Evolutionary conservation across 2,113 vertebrate genomes (phyloP), one percentile per base, ranked within the genome.

Genomic region (Pithys albifrons): DNA sequence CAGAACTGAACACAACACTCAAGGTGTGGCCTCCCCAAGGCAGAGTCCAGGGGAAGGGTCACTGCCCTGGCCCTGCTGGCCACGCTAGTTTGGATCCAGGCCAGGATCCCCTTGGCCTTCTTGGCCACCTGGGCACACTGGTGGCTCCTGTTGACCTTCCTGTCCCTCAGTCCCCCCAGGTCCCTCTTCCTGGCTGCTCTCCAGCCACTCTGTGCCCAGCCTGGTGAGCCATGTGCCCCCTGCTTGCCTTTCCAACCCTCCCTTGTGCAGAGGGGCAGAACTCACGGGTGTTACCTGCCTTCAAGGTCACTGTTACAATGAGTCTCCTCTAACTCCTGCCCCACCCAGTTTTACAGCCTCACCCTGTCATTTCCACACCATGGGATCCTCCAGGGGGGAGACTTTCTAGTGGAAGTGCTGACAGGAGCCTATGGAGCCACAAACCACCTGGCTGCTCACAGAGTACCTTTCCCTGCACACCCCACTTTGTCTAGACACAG

Each of bases 391-490:
- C 41, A 8, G 24, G 41, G 41, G 69, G 33, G 28, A 46, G 7
- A 4, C 19, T 9, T 54, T 13, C 35, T 0, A 4, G 0, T 19
- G 48, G 10, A 46, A 37, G 16, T 1, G 27, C 66, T 70, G 74
- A 65, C 66, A 73, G 10, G 16, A 4, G 4, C 19, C 64, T 41
- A 19, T 1, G 0, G 12, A 18, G 54, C 41, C 49, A 0, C 54
- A 35, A 16, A 23, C 41, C 7, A 25, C 14, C 9, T 0, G 1
- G 39, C 59, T 15, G 71, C 14, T 25, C 19, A 0, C 78, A 27
- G 74, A 39, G 55, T 74, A 33, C 28, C 73, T 70, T 55, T 35
- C 65, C 54, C 35, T 4, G 12, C 5, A 0, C 17, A 1, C 19
- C 8, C 37, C 0, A 0, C 28, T 76, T 45, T 0, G 7, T 64